These are phyloP conservation scores for Lonchura striata DNA, from an alignment of 2,113 vertebrate species.

Conservation along the genomic window DNA sequence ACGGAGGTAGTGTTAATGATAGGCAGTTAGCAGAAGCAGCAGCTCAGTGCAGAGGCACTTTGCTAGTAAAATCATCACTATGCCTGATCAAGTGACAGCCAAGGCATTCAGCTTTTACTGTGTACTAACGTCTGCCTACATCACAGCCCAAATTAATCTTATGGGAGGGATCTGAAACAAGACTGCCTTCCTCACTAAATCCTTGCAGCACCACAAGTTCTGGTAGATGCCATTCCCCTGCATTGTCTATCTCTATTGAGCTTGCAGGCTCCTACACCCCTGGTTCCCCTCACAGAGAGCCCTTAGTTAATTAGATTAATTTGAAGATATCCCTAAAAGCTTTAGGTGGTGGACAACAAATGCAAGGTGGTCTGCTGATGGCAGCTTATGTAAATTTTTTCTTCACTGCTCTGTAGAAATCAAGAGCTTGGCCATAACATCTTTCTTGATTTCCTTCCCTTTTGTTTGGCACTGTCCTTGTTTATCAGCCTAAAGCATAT, in stretches of 20 bases:
- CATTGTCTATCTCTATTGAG: not conserved
- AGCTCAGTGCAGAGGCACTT: not conserved
- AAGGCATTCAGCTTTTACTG: not conserved
- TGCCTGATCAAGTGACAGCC: not conserved
- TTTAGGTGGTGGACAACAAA: not conserved
- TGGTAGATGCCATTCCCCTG: not conserved
- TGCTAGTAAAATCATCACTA: constrained; percentile 41
- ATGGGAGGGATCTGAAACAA: not conserved
- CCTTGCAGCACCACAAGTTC: not conserved
- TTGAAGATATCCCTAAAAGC: not conserved
- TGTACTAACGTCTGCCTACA: not conserved
- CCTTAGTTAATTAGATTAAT: not conserved
- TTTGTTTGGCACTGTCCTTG: not conserved
- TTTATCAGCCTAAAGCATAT: not conserved
- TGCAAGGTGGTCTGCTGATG: not conserved
- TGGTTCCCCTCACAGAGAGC: not conserved
- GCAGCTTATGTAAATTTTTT: not conserved
- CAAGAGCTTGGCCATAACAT: not conserved
- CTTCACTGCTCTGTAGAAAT: not conserved
- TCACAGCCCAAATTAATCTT: not conserved
- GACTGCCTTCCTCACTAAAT: not conserved
- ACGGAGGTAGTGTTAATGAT: not conserved
- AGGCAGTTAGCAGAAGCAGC: not conserved
- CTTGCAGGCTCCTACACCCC: not conserved
- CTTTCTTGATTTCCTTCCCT: not conserved